Base-by-base conservation (phyloP, 2,888 invertebrate species). In the Meganola albula region DNA sequence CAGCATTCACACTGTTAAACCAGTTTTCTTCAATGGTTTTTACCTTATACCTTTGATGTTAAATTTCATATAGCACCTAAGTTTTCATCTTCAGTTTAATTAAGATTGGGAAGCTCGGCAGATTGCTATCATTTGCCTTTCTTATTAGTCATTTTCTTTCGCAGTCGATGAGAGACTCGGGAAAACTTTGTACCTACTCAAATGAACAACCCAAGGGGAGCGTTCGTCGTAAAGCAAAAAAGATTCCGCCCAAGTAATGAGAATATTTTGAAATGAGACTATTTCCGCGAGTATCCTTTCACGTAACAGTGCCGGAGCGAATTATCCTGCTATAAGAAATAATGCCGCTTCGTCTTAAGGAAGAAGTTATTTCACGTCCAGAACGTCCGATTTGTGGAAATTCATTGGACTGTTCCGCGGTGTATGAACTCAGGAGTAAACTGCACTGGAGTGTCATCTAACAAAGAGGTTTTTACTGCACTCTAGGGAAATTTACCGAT, bases 401-500 rank as follows among this genome's bases (percentile, higher is more conserved):
- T 64, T 63, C n/a, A n/a, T n/a, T 65, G 69, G 63, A 58, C 60
- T 46, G 53, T 57, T 44, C 44, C 49, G 53, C 48, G 49, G 44
- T 56, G 55, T 67, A 74, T 77, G 74, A 66, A 74, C 63, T 62
- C 52, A 45, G 63, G 57, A 69, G 63, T 63, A 64, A 74, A 76
- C 64, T 68, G 58, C 61, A 64, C 62, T 56, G 58, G 55, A 55
- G 58, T 64, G 67, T 70, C 63, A 64, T 62, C 69, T 64, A 69
- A 71, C 71, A 52, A 58, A 63, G 61, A 60, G 63, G 57, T 61
- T 72, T 75, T 76, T 79, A 84, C 66, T 65, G 62, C 70, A 70
- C 84, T 74, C 83, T 27, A 37, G 83, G 84, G 84, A 84, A 83
- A 83, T 84, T 67, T 69, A 50, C 59, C 70, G 74, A 80, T 75